phyloP scores from a whole-genome alignment of 2,888 invertebrate species.

The Hanleya hanleyi region DNA sequence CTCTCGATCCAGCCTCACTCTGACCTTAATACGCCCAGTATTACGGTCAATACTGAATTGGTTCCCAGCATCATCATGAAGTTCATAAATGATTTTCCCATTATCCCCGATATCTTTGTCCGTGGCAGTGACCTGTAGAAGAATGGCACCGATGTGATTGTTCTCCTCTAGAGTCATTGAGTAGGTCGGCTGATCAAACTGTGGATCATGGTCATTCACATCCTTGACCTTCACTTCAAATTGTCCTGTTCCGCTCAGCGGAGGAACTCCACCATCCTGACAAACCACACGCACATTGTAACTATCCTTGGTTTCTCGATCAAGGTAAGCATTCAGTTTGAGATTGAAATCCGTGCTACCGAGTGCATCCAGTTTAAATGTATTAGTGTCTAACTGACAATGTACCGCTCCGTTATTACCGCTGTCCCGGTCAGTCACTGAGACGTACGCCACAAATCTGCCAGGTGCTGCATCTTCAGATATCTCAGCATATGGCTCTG shows the following conservation, averaged over 20 bases:
- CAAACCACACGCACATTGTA: constrained; percentile 61
- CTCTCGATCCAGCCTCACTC: constrained; percentile 56
- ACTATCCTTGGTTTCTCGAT: constrained; percentile 53
- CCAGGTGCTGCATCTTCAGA: constrained; percentile 60
- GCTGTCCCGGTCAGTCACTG: constrained; percentile 64
- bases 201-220: constrained; percentile 66
- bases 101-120: constrained; percentile 57
- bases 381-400: constrained; percentile 48
- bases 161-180: constrained; percentile 57
- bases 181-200: constrained; percentile 49
- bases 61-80: constrained; percentile 44
- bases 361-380: constrained; percentile 52
- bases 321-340: constrained; percentile 52
- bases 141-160: constrained; percentile 53
- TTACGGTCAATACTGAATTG: constrained; percentile 35
- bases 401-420: constrained; percentile 60
- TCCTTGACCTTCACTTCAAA: constrained; percentile 62
- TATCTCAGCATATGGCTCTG: constrained; percentile 45
- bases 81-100: constrained; percentile 51
- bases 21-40: constrained; percentile 38
- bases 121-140: constrained; percentile 55
- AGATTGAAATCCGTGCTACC: constrained; percentile 57
- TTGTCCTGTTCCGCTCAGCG: constrained; percentile 47
- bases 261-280: constrained; percentile 60
- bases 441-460: constrained; percentile 64